These are phyloP conservation scores for Acropora yongei DNA, from an alignment of 64 coral and sea anemone genomes.

Conservation along the genomic window DNA sequence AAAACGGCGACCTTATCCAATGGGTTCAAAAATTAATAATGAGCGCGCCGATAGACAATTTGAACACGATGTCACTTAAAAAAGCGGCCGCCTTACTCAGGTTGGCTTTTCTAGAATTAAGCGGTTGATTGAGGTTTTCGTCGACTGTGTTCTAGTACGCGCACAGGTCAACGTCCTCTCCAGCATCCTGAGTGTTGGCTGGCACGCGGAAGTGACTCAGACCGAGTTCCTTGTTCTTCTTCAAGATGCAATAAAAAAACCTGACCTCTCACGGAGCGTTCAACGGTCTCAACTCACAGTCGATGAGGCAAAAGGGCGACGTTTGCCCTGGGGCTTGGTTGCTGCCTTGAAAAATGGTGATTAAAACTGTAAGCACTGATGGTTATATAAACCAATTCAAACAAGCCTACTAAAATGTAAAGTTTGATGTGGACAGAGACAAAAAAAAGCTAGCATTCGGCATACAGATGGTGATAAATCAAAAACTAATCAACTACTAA, in stretches of 20 bases:
- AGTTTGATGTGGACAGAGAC: background rate
- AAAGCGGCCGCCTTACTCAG: background rate
- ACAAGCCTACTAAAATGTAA: background rate
- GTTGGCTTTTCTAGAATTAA: background rate
- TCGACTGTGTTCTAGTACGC: background rate
- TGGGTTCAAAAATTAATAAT: background rate
- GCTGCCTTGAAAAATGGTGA: background rate
- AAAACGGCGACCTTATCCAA: background rate
- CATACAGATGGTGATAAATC: background rate
- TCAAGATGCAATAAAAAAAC: background rate
- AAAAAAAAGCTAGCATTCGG: background rate
- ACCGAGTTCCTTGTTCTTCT: background rate
- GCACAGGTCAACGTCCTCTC: background rate
- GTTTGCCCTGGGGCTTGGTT: background rate
- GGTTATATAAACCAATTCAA: background rate
- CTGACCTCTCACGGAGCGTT: background rate
- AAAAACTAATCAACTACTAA: background rate
- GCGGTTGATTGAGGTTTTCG: background rate
- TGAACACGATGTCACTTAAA: background rate
- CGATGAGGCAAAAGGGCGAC: background rate
- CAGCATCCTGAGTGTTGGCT: background rate
- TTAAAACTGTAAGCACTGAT: background rate
- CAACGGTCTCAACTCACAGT: background rate
- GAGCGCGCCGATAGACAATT: background rate
- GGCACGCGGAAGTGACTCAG: background rate